These are phyloP conservation scores for Anadara kagoshimensis DNA, from an alignment of 1,140 invertebrate genomes.

Conservation along the genomic window DNA sequence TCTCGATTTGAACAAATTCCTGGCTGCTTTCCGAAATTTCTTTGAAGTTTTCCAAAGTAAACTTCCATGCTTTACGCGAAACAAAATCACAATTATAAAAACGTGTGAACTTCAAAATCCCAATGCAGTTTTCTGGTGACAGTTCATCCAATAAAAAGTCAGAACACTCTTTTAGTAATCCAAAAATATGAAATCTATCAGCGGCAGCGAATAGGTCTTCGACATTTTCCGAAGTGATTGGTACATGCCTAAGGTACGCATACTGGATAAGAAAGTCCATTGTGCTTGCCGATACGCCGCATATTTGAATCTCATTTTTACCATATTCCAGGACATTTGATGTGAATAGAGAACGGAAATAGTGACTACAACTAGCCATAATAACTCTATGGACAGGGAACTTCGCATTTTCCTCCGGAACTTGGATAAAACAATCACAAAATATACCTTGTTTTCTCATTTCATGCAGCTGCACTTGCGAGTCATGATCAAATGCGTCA, in stretches of 20 bases:
- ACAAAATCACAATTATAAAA: slow-evolving; percentile 83
- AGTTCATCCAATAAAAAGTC: slow-evolving; percentile 81
- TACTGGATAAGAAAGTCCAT: slow-evolving; percentile 86
- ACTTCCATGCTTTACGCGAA: slow-evolving; percentile 79
- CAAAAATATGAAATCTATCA: slow-evolving; percentile 87
- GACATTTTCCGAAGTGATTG: slow-evolving; percentile 85
- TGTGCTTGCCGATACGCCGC: slow-evolving; percentile 82
- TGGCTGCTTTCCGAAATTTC: slow-evolving; percentile 93
- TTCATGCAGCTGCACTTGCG: slow-evolving; percentile 78
- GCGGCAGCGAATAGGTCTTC: slow-evolving; percentile 80
- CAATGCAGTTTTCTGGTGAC: slow-evolving; percentile 84
- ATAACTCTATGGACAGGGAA: slow-evolving; percentile 89
- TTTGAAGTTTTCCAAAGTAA: slow-evolving; percentile 50
- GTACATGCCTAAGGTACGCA: slow-evolving; percentile 85
- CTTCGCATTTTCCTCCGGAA: slow-evolving; percentile 81
- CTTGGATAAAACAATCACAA: slow-evolving; percentile 86
- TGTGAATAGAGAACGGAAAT: slow-evolving; percentile 91
- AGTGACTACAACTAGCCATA: slow-evolving; percentile 88
- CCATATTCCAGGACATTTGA: slow-evolving; percentile 79
- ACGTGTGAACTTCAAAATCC: slow-evolving; percentile 85
- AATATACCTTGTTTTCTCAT: slow-evolving; percentile 84
- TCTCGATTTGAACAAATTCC: slow-evolving; percentile 94
- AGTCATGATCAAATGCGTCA: slow-evolving; percentile 35
- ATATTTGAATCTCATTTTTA: slow-evolving; percentile 82
- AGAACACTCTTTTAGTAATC: slow-evolving; percentile 84